Conservation (phyloP, 2,113 vertebrate genomes). For the Chiloscyllium plagiosum region DNA sequence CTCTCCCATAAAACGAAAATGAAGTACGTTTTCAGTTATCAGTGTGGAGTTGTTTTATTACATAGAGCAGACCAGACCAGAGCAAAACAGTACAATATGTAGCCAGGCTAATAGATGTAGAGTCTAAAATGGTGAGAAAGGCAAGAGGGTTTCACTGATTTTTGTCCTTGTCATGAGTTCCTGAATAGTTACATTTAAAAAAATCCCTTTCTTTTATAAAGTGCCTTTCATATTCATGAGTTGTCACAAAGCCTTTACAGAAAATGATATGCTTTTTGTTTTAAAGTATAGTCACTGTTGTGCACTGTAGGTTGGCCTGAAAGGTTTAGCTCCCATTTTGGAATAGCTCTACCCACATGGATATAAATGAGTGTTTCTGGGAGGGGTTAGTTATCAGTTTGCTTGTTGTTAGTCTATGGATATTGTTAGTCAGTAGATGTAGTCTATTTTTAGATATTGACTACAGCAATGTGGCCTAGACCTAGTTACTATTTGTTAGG, state of each 20-base stretch:
- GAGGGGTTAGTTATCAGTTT: too few species aligned
- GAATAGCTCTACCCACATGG: too few species aligned
- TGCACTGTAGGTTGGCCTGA: too few species aligned
- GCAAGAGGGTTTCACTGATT: not conserved
- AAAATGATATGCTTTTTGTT: not conserved
- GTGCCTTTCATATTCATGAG: not conserved
- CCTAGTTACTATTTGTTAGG: too few species aligned
- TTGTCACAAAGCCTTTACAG: not conserved
- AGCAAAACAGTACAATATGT: not conserved
- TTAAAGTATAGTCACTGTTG: not conserved
- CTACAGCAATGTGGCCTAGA: too few species aligned
- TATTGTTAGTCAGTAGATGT: too few species aligned
- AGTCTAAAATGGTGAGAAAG: not conserved
- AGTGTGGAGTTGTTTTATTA: not conserved
- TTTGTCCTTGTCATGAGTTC: not conserved
- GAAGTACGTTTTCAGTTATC: not conserved
- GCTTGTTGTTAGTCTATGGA: too few species aligned
- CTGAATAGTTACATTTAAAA: not conserved
- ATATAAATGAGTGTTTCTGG: too few species aligned
- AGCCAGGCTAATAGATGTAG: not conserved
- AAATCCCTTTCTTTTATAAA: not conserved
- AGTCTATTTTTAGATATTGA: too few species aligned
- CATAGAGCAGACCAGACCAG: not conserved
- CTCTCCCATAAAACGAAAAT: not conserved
- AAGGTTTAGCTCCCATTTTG: too few species aligned